These are phyloP conservation scores for Listrodromus nycthemerus DNA, from an alignment of 2,888 invertebrate genomes.

Conservation along the genomic window DNA sequence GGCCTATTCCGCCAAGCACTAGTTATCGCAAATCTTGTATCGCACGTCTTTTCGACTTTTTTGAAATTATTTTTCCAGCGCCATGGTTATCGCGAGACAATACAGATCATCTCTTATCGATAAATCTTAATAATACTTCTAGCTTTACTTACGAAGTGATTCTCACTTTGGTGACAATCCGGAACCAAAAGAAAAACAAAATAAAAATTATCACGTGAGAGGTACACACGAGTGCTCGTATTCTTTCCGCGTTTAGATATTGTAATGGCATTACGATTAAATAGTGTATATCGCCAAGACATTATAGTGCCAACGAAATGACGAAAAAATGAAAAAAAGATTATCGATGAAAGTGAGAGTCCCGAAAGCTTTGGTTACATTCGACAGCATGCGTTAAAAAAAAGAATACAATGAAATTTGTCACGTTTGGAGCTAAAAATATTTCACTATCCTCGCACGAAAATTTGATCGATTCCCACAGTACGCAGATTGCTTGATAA, in stretches of 20 bases:
- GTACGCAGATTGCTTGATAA: conserved; percentile 42
- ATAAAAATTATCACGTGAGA: conserved; percentile 22
- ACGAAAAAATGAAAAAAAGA: conserved; percentile 30
- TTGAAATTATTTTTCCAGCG: conserved; percentile 19
- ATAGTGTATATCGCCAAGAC: conserved; percentile 63
- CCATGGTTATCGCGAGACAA: conserved; percentile 34
- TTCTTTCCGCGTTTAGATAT: conserved; percentile 41
- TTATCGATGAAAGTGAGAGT: conserved; percentile 30
- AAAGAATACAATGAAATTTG: conserved; percentile 30
- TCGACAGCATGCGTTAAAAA: conserved; percentile 31
- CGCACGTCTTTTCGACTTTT: conserved; percentile 25
- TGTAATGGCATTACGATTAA: conserved; percentile 47
- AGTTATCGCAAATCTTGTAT: conserved; percentile 16
- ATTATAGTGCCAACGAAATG: conserved; percentile 61
- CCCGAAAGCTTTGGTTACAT: conserved; percentile 31
- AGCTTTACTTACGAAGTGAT: conserved; percentile 47
- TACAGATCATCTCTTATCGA: conserved; percentile 37
- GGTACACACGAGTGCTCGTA: conserved; percentile 26
- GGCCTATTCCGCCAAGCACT: conserved; percentile 23
- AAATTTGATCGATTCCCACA: conserved; percentile 52
- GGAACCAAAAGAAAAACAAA: conserved; percentile 23
- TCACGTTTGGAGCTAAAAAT: conserved; percentile 18
- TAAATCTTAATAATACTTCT: conserved; percentile 9
- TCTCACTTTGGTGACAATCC: conserved; percentile 57
- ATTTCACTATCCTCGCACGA: conserved; percentile 51